Percentiles rank a stretch among this genome's conserved stretches.
These are phyloP conservation scores for Rhinogobio ventralis DNA, from an alignment of 2,797 vertebrate genomes.

Conservation along the genomic window DNA sequence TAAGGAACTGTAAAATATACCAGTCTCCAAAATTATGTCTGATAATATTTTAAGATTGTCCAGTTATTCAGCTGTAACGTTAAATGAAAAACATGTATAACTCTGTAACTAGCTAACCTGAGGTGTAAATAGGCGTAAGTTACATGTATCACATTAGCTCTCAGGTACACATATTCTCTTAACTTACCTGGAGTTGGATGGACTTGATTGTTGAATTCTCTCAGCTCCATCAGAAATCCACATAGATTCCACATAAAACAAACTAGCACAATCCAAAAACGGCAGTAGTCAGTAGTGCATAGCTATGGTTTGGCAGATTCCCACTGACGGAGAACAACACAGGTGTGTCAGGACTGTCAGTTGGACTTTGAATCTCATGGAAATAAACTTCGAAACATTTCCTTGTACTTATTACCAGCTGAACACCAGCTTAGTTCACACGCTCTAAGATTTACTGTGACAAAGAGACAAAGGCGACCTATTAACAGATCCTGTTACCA, in stretches of 20 bases:
- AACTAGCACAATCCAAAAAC: background rate
- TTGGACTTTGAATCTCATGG: conserved; percentile 73
- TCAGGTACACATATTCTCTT: background rate
- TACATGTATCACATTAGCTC: background rate
- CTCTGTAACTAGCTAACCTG: background rate
- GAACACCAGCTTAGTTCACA: background rate
- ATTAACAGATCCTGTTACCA: conserved; percentile 6
- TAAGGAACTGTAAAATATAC: background rate
- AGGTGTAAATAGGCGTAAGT: background rate
- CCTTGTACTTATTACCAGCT: conserved; percentile 74
- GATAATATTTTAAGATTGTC: background rate
- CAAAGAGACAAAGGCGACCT: conserved; percentile 1
- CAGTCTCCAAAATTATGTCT: background rate
- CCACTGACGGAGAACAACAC: conserved; percentile 3
- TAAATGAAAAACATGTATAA: background rate
- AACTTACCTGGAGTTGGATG: conserved; percentile 53
- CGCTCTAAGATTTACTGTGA: conserved; percentile 12
- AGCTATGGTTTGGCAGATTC: background rate
- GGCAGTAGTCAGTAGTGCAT: background rate
- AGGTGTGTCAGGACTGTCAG: conserved; percentile 41
- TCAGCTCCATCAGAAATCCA: conserved; percentile 55
- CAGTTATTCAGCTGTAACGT: background rate
- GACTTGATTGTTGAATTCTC: conserved; percentile 28
- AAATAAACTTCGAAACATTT: conserved; percentile 71
- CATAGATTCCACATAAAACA: background rate